phyloP scores from a whole-genome alignment of 1,140 invertebrate species.

The Pseudachorutes palmiensis region DNA sequence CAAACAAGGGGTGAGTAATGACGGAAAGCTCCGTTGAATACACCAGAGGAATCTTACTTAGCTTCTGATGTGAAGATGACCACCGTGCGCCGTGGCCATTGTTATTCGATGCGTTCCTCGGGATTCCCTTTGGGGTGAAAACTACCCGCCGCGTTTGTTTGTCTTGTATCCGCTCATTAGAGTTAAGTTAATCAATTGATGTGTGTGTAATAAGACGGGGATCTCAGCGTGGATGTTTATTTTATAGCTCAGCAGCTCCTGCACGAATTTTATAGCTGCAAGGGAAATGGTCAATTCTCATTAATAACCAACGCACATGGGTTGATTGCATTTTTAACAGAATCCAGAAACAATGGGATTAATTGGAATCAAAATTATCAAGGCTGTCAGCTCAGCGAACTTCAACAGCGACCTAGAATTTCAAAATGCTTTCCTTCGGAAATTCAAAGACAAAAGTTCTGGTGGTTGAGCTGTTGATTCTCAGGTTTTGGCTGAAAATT shows the following conservation, averaged over 20 bases:
- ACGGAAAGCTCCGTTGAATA: too few species aligned
- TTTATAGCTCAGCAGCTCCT: too few species aligned
- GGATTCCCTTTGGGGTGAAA: neutral
- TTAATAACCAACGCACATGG: neutral
- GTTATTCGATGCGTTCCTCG: neutral
- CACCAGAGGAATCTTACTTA: too few species aligned
- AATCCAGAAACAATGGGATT: constrained; percentile 3
- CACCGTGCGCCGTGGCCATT: too few species aligned
- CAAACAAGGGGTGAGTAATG: constrained; percentile 16
- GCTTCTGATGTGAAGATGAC: neutral
- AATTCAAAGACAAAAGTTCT: too few species aligned
- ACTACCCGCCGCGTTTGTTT: neutral
- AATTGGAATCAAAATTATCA: constrained; percentile 8
- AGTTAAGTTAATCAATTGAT: neutral
- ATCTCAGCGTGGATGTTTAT: neutral
- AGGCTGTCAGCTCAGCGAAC: neutral
- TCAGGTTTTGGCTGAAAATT: too few species aligned
- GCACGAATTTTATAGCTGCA: neutral
- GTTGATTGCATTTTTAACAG: neutral
- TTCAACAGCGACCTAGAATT: neutral
- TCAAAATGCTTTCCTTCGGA: neutral
- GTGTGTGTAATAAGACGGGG: too few species aligned
- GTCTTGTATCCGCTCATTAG: neutral
- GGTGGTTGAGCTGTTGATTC: too few species aligned
- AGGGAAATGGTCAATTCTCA: neutral